Evolutionary conservation across 2,113 vertebrate species (phyloP).

Genomic region (Poeciliopsis turrubarensis): DNA sequence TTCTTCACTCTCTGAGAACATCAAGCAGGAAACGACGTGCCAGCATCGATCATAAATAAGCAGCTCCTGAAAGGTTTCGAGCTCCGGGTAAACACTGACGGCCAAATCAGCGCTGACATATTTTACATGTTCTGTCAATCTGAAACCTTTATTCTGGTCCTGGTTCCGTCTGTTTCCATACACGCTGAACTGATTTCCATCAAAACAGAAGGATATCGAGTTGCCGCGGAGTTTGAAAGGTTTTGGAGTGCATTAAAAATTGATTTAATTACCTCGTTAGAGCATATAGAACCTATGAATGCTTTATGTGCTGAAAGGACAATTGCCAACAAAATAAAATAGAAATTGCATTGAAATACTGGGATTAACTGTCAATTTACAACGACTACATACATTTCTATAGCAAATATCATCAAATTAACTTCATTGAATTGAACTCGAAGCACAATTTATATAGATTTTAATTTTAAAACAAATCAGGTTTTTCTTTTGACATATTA

Average conservation of each 20-base stretch:
- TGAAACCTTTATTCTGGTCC: neutral
- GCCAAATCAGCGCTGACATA: neutral
- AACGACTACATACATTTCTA: no score
- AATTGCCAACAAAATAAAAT: no score
- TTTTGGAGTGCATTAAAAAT: neutral
- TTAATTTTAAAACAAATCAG: no score
- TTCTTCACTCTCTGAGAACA: slow-evolving; percentile 16
- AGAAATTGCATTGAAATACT: no score
- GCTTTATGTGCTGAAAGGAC: no score
- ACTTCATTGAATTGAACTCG: no score
- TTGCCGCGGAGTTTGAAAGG: neutral
- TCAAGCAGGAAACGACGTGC: slow-evolving; percentile 37
- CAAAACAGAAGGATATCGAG: neutral
- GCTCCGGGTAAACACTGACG: neutral
- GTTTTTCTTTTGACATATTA: no score
- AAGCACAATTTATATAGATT: no score
- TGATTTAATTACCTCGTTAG: no score
- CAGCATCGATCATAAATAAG: slow-evolving; percentile 53
- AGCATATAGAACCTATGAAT: no score
- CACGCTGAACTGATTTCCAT: neutral
- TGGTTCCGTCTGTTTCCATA: neutral
- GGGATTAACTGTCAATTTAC: no score
- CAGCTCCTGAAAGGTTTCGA: slow-evolving; percentile 40
- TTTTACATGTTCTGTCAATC: slow-evolving; percentile 2
- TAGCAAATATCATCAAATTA: no score